Evolutionary conservation across 2,797 vertebrate genomes (phyloP), one percentile per base, ranked within the genome.

Genomic region (Tinamus major): DNA sequence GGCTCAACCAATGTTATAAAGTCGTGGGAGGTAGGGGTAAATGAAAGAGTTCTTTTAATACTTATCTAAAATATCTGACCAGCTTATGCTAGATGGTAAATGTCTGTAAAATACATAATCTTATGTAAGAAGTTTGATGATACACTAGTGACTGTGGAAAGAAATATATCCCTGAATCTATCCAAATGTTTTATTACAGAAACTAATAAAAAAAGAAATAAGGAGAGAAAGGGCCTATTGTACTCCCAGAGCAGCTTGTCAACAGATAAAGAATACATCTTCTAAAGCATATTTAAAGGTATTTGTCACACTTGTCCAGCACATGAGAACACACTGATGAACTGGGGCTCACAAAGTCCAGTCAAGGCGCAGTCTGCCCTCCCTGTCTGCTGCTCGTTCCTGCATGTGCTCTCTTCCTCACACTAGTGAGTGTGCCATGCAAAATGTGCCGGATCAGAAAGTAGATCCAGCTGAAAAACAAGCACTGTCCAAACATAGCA

Each of bases 221-320:
- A 3, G 16, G 7, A 37, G 26, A 39, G n/a, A 84, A 72, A 79
- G 27, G 10, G 42, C 11, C 2, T 21, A 24, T 8, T 37, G 3
- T 17, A 51, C 24, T 69, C 31, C 58, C 37, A 79, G 24, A 76
- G 31, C 13, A 79, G 44, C 27, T 33, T 48, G 14, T 53, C 10
- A 86, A 61, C 53, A 37, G 49, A 1, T 42, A 39, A 7, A 9
- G 20, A 90, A 65, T 4, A 13, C 26, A 74, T 33, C 39, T 77
- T 75, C 15, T 74, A 35, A 86, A 84, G 55, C 26, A 71, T 39
- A 93, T 62, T 68, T 31, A 83, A 26, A 55, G 41, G 49, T 49
- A 48, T 65, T 49, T 63, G 37, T 49, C 56, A 42, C 1, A 18
- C 17, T 69, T 81, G 46, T 49, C 33, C 3, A 2, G 27, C 56